These are phyloP conservation scores for Calliopsis andreniformis DNA, from an alignment of 1,140 invertebrate genomes.

Conservation along the genomic window DNA sequence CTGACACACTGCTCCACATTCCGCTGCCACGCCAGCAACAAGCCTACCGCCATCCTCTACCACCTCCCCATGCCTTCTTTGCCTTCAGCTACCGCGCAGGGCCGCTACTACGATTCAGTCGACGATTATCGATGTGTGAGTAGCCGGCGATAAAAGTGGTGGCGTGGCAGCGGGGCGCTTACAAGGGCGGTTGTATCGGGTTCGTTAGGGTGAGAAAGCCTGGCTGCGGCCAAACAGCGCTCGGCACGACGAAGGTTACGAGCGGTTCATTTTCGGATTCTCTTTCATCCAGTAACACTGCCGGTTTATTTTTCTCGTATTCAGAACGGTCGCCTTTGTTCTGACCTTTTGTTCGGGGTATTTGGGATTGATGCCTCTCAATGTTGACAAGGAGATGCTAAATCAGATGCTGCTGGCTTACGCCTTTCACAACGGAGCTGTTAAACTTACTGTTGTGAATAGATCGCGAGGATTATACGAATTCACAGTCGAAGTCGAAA, in stretches of 20 bases:
- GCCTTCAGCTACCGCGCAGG: neutral
- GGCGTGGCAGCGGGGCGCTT: conserved; percentile 7
- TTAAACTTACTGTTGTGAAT: too few species aligned
- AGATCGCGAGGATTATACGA: too few species aligned
- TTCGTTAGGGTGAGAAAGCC: conserved; percentile 53
- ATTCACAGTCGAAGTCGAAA: too few species aligned
- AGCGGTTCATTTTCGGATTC: conserved; percentile 3
- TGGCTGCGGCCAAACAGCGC: conserved; percentile 35
- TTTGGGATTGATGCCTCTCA: too few species aligned
- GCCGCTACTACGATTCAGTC: conserved; percentile 43
- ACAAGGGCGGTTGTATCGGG: conserved; percentile 44
- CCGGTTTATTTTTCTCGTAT: neutral
- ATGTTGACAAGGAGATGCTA: too few species aligned
- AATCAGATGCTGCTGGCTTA: too few species aligned
- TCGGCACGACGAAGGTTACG: conserved; percentile 35
- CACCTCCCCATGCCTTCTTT: conserved; percentile 19
- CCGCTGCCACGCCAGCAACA: conserved; percentile 64
- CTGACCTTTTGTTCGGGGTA: too few species aligned
- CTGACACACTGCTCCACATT: conserved; percentile 79
- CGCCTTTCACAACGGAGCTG: too few species aligned
- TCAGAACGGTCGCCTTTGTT: too few species aligned
- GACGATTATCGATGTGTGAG: conserved; percentile 40
- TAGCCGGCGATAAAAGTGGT: conserved; percentile 46
- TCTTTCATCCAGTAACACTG: too few species aligned
- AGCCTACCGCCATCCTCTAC: conserved; percentile 9